Evolutionary conservation across 2,797 vertebrate species (phyloP).

Genomic region (Microctenopoma steveboyesi): DNA sequence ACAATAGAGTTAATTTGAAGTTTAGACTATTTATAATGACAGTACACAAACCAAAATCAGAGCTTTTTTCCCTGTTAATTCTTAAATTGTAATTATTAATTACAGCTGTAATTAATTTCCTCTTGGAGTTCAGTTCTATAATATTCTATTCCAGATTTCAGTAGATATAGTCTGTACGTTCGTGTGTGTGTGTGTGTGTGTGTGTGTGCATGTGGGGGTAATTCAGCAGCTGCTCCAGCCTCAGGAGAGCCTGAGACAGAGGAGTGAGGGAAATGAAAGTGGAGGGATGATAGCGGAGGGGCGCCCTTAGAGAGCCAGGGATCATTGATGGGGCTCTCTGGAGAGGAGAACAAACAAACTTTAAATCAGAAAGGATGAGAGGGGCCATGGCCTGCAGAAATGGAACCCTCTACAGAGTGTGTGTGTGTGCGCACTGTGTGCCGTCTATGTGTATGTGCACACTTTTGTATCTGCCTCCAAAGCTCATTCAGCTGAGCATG

Average conservation of each 20-base stretch:
- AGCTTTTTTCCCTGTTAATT: background rate
- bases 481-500: slow-evolving; percentile 71
- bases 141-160: slow-evolving; percentile 31
- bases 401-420: slow-evolving; percentile 68
- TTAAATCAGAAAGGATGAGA: slow-evolving; percentile 82
- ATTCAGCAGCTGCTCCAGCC: slow-evolving; percentile 57
- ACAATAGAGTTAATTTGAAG: slow-evolving; percentile 29
- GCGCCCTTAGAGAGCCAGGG: slow-evolving; percentile 74
- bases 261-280: slow-evolving; percentile 80
- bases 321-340: slow-evolving; percentile 80
- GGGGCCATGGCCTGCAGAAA: slow-evolving; percentile 78
- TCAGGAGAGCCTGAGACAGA: slow-evolving; percentile 68
- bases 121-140: slow-evolving; percentile 12
- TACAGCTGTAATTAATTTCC: slow-evolving; percentile 6
- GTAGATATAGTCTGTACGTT: slow-evolving; percentile 8
- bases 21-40: slow-evolving; percentile 29
- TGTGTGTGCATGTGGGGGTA: slow-evolving; percentile 24
- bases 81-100: slow-evolving; percentile 30
- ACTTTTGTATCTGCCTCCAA: slow-evolving; percentile 54
- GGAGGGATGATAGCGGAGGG: slow-evolving; percentile 77
- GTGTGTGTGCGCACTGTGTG: slow-evolving; percentile 32
- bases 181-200: slow-evolving; percentile 13
- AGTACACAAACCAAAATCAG: slow-evolving; percentile 15
- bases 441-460: slow-evolving; percentile 28
- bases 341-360: slow-evolving; percentile 85